These are phyloP conservation scores for Acromyrmex echinatior DNA, from an alignment of 1,140 invertebrate species.

Conservation along the genomic window DNA sequence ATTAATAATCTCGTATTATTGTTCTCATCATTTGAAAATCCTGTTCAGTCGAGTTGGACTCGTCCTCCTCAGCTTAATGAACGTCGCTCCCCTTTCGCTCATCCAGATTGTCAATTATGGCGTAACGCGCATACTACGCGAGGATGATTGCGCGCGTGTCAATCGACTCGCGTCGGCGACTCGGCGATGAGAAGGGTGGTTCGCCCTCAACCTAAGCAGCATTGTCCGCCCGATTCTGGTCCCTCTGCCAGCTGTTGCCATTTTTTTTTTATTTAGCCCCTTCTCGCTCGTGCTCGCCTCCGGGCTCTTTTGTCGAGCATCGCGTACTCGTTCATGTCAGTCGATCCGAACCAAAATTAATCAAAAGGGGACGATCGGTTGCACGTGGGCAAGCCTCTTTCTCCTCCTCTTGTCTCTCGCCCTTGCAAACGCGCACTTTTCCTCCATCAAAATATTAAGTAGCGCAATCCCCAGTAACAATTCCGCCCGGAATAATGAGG, in stretches of 20 bases:
- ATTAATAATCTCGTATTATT: background rate
- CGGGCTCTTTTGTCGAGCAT: constrained; percentile 67
- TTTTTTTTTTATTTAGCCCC: constrained; percentile 54
- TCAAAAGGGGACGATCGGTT: constrained; percentile 77
- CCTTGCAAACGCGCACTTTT: constrained; percentile 57
- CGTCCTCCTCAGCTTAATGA: constrained; percentile 26
- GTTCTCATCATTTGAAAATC: constrained; percentile 42
- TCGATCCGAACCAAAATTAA: constrained; percentile 76
- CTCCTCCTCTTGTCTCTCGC: background rate
- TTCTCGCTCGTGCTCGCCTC: constrained; percentile 4
- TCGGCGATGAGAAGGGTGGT: constrained; percentile 39
- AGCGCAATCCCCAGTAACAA: constrained; percentile 58
- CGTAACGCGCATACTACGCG: constrained; percentile 50
- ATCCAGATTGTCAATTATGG: constrained; percentile 56
- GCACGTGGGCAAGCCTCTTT: constrained; percentile 70
- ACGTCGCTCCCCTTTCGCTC: constrained; percentile 28
- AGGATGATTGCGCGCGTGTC: constrained; percentile 64
- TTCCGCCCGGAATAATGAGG: constrained; percentile 54
- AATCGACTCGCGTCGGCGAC: constrained; percentile 40
- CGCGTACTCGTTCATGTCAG: constrained; percentile 63
- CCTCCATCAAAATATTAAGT: constrained; percentile 82
- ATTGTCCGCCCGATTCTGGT: constrained; percentile 73
- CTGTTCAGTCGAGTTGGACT: background rate
- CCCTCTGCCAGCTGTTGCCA: constrained; percentile 73
- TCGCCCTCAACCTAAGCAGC: constrained; percentile 32